Conservation (phyloP, 2,113 vertebrate species). For the Poecile atricapillus region DNA sequence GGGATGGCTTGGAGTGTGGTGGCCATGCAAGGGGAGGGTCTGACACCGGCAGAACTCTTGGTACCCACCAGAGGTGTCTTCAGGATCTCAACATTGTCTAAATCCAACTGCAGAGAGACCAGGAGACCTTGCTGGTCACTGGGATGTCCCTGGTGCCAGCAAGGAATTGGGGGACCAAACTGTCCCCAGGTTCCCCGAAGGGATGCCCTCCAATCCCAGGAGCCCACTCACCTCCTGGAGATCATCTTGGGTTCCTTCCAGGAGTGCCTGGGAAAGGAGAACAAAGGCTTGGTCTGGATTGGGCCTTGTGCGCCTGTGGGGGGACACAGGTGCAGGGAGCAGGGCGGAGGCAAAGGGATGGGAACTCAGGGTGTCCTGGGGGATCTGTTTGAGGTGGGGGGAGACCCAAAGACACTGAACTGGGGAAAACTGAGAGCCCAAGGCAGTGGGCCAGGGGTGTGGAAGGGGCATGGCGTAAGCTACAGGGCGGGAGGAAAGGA, state of each 20-base stretch:
- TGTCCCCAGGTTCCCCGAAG: background rate
- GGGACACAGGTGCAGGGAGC: background rate
- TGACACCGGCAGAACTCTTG: rapidly evolving
- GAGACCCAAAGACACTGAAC: background rate
- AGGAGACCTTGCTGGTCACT: background rate
- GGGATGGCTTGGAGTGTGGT: background rate
- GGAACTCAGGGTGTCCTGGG: background rate
- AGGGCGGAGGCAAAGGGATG: background rate
- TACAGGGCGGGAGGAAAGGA: background rate
- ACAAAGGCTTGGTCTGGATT: background rate
- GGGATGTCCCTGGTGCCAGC: background rate
- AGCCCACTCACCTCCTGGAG: rapidly evolving
- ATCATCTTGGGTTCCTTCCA: rapidly evolving
- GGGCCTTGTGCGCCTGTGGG: background rate
- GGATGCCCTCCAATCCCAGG: background rate
- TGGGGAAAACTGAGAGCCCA: background rate
- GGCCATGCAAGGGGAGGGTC: too few species aligned
- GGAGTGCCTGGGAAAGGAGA: background rate
- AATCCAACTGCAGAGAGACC: background rate
- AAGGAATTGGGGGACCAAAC: background rate
- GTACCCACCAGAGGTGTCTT: background rate
- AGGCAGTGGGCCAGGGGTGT: background rate
- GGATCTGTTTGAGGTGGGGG: background rate
- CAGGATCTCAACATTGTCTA: rapidly evolving
- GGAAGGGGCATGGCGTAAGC: too few species aligned